These are phyloP conservation scores for Petrophora chlorosata DNA, from an alignment of 2,888 invertebrate species.

Conservation along the genomic window DNA sequence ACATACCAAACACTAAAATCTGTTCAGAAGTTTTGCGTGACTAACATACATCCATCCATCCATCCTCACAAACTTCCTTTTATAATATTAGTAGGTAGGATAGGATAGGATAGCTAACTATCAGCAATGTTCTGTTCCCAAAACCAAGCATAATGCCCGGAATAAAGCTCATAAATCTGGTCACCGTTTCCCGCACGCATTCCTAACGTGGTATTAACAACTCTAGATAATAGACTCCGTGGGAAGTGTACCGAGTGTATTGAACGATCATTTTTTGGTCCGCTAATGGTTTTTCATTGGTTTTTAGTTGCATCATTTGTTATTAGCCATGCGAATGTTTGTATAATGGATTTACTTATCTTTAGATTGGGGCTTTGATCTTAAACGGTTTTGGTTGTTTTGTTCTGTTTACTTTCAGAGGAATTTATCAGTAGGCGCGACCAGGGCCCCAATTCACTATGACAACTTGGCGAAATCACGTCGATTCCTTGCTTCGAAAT, in stretches of 20 bases:
- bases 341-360: slow-evolving; percentile 27
- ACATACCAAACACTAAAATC: too few relatives aligned
- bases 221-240: slow-evolving; percentile 61
- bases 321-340: slow-evolving; percentile 29
- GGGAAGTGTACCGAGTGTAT: slow-evolving; percentile 68
- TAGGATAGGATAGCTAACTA: too few relatives aligned
- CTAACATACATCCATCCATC: too few relatives aligned
- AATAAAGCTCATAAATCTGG: slow-evolving; percentile 31
- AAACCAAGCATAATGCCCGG: too few relatives aligned
- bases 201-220: slow-evolving; percentile 45
- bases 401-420: background rate
- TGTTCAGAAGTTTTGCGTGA: too few relatives aligned
- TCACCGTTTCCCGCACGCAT: slow-evolving; percentile 39
- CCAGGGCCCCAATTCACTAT: too few relatives aligned
- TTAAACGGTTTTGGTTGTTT: slow-evolving; percentile 1
- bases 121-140: too few relatives aligned
- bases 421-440: background rate
- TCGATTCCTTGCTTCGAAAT: too few relatives aligned
- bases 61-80: too few relatives aligned
- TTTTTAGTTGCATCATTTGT: slow-evolving; percentile 57
- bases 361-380: slow-evolving; percentile 13
- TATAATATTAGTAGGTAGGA: too few relatives aligned
- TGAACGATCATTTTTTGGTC: slow-evolving; percentile 62
- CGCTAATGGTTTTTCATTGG: slow-evolving; percentile 66
- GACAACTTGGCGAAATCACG: too few relatives aligned